Evolutionary conservation across 92 coral and sea anemone species (phyloP), one percentile per base, ranked within the genome.

Genomic region (Zoanthus solanderi): DNA sequence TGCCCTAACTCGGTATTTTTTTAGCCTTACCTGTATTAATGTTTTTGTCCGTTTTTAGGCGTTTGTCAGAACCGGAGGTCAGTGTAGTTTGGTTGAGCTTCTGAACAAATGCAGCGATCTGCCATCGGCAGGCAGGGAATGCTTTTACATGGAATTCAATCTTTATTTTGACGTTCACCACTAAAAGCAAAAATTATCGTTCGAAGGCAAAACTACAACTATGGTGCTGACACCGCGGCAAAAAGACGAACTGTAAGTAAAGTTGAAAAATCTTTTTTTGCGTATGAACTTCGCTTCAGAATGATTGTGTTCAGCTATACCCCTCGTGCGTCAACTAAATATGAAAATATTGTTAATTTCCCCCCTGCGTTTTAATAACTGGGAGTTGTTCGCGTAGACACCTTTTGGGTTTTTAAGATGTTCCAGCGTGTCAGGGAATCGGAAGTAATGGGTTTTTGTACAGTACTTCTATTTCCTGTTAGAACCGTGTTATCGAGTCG

Each of bases 211-310:
- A 87, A 71, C 83, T 67, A 71, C 68, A 93, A 92, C 92, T 93
- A 96, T 96, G 99, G 99, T 96, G 87, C 90, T 96, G 78, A 96
- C 99, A 80, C 99, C 98, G 45, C 92, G 96, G 90, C 99, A 96
- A 75, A 96, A 95, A 83, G 99, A 96, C 44, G 99, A 96, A 79
- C 78, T 96, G 99, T 96, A 91, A 96, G 99, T 95, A 44, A 10
- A 31, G 50, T 23, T 30, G 42, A 72, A 46, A 60, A 56, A 45
- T 78, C 48, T 6, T 37, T 1, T 31, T 78, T 63, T 78, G 11
- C 16, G 71, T 78, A 63, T 81, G 28, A 32, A 4, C 18, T 53
- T 79, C 45, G 34, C 53, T 81, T 81, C 47, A 69, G 75, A 8
- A 47, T 29, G 16, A 58, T 79, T 79, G 4, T 45, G 66, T 31